Evolutionary conservation across 1,140 invertebrate species (phyloP), one percentile per base, ranked within the genome.

Genomic region (Danaus melanippus): DNA sequence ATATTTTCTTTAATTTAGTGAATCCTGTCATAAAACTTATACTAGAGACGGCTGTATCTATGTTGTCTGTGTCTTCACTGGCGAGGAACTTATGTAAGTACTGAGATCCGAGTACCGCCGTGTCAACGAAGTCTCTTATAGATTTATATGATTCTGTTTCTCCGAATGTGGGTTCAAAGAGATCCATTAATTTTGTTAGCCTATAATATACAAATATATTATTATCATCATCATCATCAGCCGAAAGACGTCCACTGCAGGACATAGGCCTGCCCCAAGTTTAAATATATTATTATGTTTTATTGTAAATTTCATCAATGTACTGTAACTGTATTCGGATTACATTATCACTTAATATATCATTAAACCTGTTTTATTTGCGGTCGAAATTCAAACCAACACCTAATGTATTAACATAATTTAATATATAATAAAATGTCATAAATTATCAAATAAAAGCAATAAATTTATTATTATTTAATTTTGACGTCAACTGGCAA

Each of bases 101-200:
- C 50, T 78, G 59, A 1, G 80, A 12, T 1, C 63, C 73, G 10
- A 63, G 49, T 9, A 75, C 53, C 12, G 62, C 17, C 0, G 70
- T 61, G 17, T 85, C 75, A 8, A 75, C 45, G 5, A 78, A 53
- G 8, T 76, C 76, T 62, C 65, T 59, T 6, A 86, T 42, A 1
- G 70, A 61, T 64, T 72, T 76, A 50, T 64, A 88, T 2, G 71
- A 58, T 48, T 86, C 67, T 1, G 82, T 86, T 21, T 84, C 74
- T 1, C 75, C 72, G 56, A 86, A 86, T 15, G 73, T 70, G 17
- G 76, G 71, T 60, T 84, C 62, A 39, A 87, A 85, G n/a, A 72
- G 52, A 21, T 81, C 70, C 41, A 87, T 61, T 10, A 81, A 51
- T 53, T 74, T 76, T 43, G 68, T 60, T 52, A 86, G 62, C 56